These are phyloP conservation scores for Athalia rosae DNA, from an alignment of 2,888 invertebrate species.

Conservation along the genomic window DNA sequence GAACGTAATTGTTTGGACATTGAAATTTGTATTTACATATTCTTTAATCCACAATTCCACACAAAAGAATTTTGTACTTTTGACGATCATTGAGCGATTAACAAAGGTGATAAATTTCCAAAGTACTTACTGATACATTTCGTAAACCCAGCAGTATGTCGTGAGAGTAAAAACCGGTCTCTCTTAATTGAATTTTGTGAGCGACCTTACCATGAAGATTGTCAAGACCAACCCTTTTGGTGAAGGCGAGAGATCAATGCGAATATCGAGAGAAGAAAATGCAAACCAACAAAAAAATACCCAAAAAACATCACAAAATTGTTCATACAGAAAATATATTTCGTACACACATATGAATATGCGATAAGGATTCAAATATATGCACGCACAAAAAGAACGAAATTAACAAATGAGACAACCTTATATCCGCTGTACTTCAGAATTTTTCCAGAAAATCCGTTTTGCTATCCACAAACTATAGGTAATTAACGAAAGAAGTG, in stretches of 20 bases:
- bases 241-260: slow-evolving; percentile 13
- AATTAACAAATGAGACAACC: neutral
- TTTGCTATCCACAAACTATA: no score
- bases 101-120: neutral
- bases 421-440: neutral
- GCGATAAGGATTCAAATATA: neutral
- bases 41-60: no score
- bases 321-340: neutral
- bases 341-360: neutral
- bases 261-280: neutral
- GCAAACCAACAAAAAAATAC: no score
- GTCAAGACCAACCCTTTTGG: slow-evolving; percentile 26
- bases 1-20: no score
- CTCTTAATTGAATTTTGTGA: neutral
- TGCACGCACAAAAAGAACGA: neutral
- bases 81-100: no score
- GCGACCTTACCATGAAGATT: slow-evolving; percentile 1
- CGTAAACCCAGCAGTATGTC: neutral
- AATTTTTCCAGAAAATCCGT: no score
- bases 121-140: neutral
- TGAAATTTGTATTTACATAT: no score
- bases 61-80: no score
- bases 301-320: no score
- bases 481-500: no score
- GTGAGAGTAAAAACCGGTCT: neutral